Percentiles rank a stretch among this genome's conserved stretches.
Conservation (phyloP, 2,888 invertebrate genomes). For the Drosophila phalerata region DNA sequence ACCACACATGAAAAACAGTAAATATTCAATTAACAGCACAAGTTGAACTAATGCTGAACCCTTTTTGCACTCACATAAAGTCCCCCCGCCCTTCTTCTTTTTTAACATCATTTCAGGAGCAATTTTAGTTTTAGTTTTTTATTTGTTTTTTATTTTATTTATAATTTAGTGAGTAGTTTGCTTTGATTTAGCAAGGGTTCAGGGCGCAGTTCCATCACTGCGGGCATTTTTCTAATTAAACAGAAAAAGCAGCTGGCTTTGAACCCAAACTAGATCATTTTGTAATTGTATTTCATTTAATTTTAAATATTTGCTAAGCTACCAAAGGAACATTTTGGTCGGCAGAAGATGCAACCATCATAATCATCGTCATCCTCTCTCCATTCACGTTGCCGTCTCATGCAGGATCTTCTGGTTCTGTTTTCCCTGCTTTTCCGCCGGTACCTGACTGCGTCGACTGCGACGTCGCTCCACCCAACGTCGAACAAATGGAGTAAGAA, state of each 20-base stretch:
- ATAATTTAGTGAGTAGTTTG: constrained; percentile 49
- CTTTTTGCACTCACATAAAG: constrained; percentile 34
- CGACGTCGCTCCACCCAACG: constrained; percentile 85
- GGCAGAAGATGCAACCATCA: constrained; percentile 18
- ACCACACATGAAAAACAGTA: constrained; percentile 54
- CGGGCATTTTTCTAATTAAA: constrained; percentile 76
- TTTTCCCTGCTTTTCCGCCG: constrained; percentile 28
- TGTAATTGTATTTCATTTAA: constrained; percentile 68
- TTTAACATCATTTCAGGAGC: not conserved
- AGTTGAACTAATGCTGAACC: constrained; percentile 61
- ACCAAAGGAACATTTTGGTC: constrained; percentile 67
- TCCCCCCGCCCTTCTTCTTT: not conserved
- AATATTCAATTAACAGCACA: constrained; percentile 73
- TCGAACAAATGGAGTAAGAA: constrained; percentile 91
- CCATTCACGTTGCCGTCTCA: constrained; percentile 66
- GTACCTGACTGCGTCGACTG: constrained; percentile 44
- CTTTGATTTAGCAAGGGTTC: constrained; percentile 63
- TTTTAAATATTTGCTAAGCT: constrained; percentile 71
- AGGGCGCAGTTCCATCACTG: constrained; percentile 48
- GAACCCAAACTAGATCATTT: constrained; percentile 66
- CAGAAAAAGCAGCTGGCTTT: constrained; percentile 54
- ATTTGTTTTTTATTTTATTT: constrained; percentile 14
- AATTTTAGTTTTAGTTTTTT: constrained; percentile 28
- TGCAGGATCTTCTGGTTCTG: constrained; percentile 31
- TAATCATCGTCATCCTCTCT: not conserved